These are phyloP conservation scores for Poecilia picta DNA, from an alignment of 2,797 vertebrate species.

Conservation along the genomic window DNA sequence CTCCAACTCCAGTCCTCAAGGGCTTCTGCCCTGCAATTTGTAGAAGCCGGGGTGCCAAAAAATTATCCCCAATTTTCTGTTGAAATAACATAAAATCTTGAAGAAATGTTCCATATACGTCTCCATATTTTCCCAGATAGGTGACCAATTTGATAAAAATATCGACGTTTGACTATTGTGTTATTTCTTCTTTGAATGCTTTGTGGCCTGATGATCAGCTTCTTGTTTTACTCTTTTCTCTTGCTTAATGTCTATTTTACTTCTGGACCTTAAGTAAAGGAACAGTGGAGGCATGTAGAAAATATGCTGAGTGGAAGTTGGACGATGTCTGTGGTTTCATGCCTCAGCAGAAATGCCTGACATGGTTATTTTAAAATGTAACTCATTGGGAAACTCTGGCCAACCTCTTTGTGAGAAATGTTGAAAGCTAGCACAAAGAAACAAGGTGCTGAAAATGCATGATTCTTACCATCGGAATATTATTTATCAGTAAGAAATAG, in stretches of 20 bases:
- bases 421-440: not conserved
- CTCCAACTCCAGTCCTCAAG: not conserved
- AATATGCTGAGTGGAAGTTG: not conserved
- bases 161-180: not conserved
- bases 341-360: not conserved
- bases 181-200: not conserved
- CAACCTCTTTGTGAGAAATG: not conserved
- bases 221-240: not conserved
- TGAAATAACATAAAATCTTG: not conserved
- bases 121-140: not conserved
- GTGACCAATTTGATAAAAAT: not conserved
- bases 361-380: conserved; percentile 10
- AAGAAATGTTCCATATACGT: not conserved
- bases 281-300: not conserved
- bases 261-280: not conserved
- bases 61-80: not conserved
- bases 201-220: not conserved
- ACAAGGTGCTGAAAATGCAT: not conserved
- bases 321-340: conserved; percentile 4
- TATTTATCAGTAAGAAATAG: not conserved
- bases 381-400: not conserved
- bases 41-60: not conserved
- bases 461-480: not conserved
- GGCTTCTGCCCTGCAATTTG: not conserved
- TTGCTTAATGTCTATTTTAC: not conserved